A percentile compares a stretch with the other conserved stretches of the same genome.
Conservation (phyloP, 2,888 invertebrate species). For the Drosophila barbarae region DNA sequence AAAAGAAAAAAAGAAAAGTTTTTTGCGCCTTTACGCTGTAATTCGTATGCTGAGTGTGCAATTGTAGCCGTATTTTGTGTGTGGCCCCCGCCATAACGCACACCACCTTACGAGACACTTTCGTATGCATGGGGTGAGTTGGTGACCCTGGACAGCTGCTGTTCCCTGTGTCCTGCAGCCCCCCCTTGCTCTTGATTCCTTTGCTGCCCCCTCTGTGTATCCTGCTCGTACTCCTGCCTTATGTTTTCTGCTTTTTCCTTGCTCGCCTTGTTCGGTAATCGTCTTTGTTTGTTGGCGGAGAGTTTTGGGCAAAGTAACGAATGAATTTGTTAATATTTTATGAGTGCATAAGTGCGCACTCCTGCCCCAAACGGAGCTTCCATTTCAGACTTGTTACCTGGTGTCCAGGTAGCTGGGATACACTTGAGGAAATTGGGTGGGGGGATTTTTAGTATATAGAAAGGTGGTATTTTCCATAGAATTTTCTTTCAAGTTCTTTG, state of each 20-base stretch:
- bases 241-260: not conserved
- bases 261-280: slow-evolving; percentile 54
- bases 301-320: slow-evolving; percentile 74
- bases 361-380: slow-evolving; percentile 36
- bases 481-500: not conserved
- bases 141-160: slow-evolving; percentile 58
- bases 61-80: slow-evolving; percentile 68
- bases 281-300: slow-evolving; percentile 71
- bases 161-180: slow-evolving; percentile 1
- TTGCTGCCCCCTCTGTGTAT: slow-evolving; percentile 1
- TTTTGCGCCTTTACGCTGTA: slow-evolving; percentile 71
- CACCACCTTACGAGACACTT: slow-evolving; percentile 63
- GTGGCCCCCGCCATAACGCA: slow-evolving; percentile 38
- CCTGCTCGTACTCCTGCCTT: not conserved
- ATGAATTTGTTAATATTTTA: slow-evolving; percentile 79
- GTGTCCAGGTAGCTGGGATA: slow-evolving; percentile 25
- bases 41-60: slow-evolving; percentile 74
- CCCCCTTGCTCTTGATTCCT: not conserved
- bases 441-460: not conserved
- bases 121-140: slow-evolving; percentile 57
- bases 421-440: slow-evolving; percentile 2
- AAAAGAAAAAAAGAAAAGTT: slow-evolving; percentile 17
- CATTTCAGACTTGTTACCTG: slow-evolving; percentile 25
- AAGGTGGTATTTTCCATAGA: not conserved
- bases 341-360: slow-evolving; percentile 76